These are phyloP conservation scores for Acronicta leporina DNA, from an alignment of 2,888 invertebrate genomes.

Conservation along the genomic window DNA sequence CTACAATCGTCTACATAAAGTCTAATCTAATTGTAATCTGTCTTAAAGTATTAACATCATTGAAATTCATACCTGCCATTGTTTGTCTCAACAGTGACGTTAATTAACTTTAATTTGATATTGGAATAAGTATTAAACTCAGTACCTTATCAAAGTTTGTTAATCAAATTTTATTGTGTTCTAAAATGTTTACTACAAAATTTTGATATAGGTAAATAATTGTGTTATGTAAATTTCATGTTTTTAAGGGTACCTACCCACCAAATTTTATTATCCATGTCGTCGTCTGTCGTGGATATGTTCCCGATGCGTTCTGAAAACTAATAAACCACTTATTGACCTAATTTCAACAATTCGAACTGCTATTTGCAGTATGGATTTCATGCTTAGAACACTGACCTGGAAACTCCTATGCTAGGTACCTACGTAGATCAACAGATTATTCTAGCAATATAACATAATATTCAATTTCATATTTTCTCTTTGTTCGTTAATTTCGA, in stretches of 20 bases:
- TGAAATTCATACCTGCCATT: slow-evolving; percentile 51
- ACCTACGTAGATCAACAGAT: slow-evolving; percentile 3
- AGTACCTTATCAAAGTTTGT: slow-evolving; percentile 3
- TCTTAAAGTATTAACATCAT: slow-evolving; percentile 27
- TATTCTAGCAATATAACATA: slow-evolving; percentile 2
- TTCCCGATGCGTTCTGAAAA: slow-evolving; percentile 22
- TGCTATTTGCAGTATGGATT: slow-evolving; percentile 30
- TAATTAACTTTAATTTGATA: slow-evolving; percentile 33
- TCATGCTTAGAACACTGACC: slow-evolving; percentile 10
- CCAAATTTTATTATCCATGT: too few species aligned
- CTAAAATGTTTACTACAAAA: background rate
- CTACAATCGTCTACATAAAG: slow-evolving; percentile 1
- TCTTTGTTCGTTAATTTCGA: background rate
- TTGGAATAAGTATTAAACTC: slow-evolving; percentile 10
- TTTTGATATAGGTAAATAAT: slow-evolving; percentile 3
- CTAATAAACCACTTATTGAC: slow-evolving; percentile 22
- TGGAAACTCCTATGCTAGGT: slow-evolving; percentile 2
- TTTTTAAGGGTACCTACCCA: too few species aligned
- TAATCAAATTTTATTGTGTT: slow-evolving; percentile 14
- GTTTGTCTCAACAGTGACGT: slow-evolving; percentile 30
- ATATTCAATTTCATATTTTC: background rate
- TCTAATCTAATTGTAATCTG: slow-evolving; percentile 40
- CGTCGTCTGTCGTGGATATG: too few species aligned
- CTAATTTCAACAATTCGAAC: slow-evolving; percentile 35
- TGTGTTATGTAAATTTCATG: too few species aligned